Conservation (phyloP, 2,888 invertebrate species). For the Fragum fragum region DNA sequence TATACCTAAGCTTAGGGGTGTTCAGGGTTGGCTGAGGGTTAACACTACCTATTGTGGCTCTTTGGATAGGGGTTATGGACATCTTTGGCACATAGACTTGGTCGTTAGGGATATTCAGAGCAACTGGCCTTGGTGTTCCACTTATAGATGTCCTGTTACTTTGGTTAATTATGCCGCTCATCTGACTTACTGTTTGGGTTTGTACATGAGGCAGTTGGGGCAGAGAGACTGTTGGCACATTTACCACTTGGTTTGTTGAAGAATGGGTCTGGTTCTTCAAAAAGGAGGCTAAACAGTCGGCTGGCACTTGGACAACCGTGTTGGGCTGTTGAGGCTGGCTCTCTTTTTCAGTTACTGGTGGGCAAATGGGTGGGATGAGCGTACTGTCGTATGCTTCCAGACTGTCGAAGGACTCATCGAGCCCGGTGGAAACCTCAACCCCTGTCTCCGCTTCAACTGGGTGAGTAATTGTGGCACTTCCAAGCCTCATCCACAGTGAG, state of each 20-base stretch:
- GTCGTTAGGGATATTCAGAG: background rate
- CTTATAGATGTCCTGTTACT: background rate
- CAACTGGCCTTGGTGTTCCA: background rate
- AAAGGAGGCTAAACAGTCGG: background rate
- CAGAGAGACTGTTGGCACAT: background rate
- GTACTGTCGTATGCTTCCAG: background rate
- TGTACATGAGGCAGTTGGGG: background rate
- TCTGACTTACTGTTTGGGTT: background rate
- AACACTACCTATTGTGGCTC: background rate
- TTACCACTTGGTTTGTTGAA: background rate
- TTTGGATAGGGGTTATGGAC: background rate
- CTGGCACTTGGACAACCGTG: background rate
- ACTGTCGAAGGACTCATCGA: background rate
- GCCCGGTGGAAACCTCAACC: background rate
- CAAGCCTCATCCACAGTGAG: background rate
- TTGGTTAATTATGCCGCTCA: background rate
- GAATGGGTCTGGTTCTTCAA: background rate
- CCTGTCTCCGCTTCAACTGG: background rate
- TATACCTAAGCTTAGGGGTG: too few relatives aligned
- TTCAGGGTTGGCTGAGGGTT: background rate
- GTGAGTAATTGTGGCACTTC: background rate
- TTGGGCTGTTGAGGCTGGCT: background rate
- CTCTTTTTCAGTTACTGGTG: background rate
- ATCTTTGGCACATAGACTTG: background rate
- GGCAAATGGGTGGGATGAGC: background rate